A percentile compares a stretch with the other conserved stretches of the same genome.
Conservation (phyloP, 2,797 vertebrate genomes). For the Poeciliopsis infans region DNA sequence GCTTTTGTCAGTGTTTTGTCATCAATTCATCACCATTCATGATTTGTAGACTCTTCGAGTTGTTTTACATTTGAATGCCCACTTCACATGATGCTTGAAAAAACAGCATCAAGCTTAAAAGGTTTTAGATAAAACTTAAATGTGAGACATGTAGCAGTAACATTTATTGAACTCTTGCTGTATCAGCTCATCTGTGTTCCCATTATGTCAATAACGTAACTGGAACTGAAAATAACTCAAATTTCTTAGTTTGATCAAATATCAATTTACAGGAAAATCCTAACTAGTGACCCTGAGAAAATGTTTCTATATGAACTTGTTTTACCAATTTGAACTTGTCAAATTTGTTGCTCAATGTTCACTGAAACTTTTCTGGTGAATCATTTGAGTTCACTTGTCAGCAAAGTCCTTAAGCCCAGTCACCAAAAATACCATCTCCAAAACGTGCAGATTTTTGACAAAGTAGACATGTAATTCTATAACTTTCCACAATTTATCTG, state of each 20-base stretch:
- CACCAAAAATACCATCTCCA: neutral
- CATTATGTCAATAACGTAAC: neutral
- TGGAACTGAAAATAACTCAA: neutral
- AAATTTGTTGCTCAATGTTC: neutral
- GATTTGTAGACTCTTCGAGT: neutral
- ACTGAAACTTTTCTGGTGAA: neutral
- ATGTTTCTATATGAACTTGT: neutral
- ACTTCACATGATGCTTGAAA: too few relatives aligned
- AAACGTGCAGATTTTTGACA: neutral
- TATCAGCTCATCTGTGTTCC: neutral
- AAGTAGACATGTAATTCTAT: neutral
- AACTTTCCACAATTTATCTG: neutral
- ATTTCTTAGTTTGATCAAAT: neutral
- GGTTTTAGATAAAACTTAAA: neutral
- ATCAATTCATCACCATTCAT: constrained; percentile 26
- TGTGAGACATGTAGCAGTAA: neutral
- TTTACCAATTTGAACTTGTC: neutral
- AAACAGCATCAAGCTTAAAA: neutral
- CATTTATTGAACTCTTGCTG: neutral
- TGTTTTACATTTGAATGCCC: neutral
- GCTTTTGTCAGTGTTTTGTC: neutral
- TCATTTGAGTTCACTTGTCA: neutral
- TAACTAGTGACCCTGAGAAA: neutral
- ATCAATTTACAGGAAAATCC: neutral
- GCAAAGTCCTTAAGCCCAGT: neutral